phyloP scores from a whole-genome alignment of 37 sponge, comb jelly and placozoan genomes.

The Ephydatia muelleri region DNA sequence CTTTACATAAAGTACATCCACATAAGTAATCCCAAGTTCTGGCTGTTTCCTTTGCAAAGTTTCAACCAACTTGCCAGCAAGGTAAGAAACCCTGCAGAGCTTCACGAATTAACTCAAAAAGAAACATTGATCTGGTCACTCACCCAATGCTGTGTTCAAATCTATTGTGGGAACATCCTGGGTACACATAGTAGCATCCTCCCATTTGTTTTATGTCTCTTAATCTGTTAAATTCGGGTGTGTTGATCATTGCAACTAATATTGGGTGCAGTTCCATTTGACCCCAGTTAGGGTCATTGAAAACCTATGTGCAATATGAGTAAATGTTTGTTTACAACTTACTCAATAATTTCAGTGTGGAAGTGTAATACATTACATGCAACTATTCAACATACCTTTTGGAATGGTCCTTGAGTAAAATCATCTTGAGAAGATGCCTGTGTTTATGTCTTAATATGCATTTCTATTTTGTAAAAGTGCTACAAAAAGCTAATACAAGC shows the following conservation, averaged over 20 bases:
- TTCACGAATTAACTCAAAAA: neutral
- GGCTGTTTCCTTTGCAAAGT: constrained; percentile 51
- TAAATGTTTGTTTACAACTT: too few relatives aligned
- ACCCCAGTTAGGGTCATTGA: constrained; percentile 82
- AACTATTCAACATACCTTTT: too few relatives aligned
- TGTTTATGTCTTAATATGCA: too few relatives aligned
- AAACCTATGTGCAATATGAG: constrained; percentile 12
- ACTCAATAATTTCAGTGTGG: too few relatives aligned
- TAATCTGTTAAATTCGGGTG: constrained; percentile 74
- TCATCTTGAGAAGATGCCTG: too few relatives aligned
- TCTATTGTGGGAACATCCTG: constrained; percentile 69
- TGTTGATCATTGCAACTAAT: constrained; percentile 67
- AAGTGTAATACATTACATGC: too few relatives aligned
- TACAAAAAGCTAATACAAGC: too few relatives aligned
- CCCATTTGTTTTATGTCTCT: constrained; percentile 56
- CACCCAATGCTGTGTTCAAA: constrained; percentile 83
- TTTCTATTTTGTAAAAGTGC: too few relatives aligned
- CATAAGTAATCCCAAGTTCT: constrained; percentile 59
- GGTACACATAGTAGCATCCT: constrained; percentile 57
- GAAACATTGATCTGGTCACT: neutral
- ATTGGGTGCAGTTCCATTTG: constrained; percentile 76
- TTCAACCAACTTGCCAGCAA: constrained; percentile 65
- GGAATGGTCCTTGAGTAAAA: too few relatives aligned
- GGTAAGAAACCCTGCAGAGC: constrained; percentile 51
- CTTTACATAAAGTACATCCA: constrained; percentile 73